Base-by-base conservation (phyloP, 2,888 invertebrate genomes). In the Ethmia dodecea region DNA sequence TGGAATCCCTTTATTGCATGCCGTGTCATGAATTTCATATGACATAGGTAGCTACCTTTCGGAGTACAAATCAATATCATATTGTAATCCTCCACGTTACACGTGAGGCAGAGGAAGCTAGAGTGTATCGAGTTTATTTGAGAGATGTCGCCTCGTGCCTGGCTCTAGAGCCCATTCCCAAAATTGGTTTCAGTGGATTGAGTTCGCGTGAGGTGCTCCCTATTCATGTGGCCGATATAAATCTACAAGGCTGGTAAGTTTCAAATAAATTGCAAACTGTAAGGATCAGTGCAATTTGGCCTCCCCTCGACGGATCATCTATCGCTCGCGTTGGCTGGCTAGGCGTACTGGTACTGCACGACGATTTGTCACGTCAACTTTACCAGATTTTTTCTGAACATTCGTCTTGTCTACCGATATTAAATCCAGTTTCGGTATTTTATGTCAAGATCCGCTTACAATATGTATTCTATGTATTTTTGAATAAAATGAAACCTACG, bases 221-320 rank as follows among this genome's bases (percentile, higher is more conserved):
- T 69, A 72, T 67, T 74, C 76, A 70, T 66, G 62, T 54, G 59
- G 55, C 58, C 63, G 76, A 80, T 80, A 81, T 76, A 78, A 80
- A 81, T 78, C 76, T 79, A 70, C 71, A 63, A 66, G 66, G 64
- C 61, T 62, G 65, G 62, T 59, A 71, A 70, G 68, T 68, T 73
- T 67, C 60, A 63, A 75, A 78, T 80, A 78, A 76, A 80, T 79
- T 74, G 75, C 72, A 50, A 71, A 69, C 70, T 73, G 63, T 70
- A 71, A 69, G 69, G 66, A 72, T 69, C 60, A 57, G 54, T 63
- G 65, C 69, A 67, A 68, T 72, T 70, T 63, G 54, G 56, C 61
- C 59, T 26, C 26, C 42, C 38, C 43, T 45, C 48, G 52, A 51
- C 45, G 39, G 37, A 39, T 42, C 49, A 52, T 49, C 51, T 48